Evolutionary conservation across 2,113 vertebrate genomes (phyloP).

Genomic region (Gavialis gangeticus): DNA sequence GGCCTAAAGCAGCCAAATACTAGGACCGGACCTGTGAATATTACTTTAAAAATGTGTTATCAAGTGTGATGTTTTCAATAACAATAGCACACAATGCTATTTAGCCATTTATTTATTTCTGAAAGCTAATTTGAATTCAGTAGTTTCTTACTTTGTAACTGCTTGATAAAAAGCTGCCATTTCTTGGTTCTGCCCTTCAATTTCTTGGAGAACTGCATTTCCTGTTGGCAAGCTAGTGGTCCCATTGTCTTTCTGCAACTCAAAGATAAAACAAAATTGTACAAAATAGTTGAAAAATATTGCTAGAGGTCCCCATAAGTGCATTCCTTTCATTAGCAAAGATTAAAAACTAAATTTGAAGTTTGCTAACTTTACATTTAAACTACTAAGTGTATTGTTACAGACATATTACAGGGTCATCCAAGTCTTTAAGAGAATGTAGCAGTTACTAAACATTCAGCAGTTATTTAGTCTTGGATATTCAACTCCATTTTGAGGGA

Average conservation of each 20-base stretch:
- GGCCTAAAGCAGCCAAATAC: background rate
- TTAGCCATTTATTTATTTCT: background rate
- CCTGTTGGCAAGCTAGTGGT: constrained; percentile 81
- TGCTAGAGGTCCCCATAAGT: background rate
- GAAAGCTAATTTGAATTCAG: constrained; percentile 9
- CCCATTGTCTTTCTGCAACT: constrained; percentile 85
- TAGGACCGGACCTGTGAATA: background rate
- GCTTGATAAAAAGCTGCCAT: constrained; percentile 92
- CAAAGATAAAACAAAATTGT: constrained; percentile 58
- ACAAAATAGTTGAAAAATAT: constrained; percentile 6
- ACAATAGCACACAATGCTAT: background rate
- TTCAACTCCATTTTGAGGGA: background rate
- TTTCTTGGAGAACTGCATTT: constrained; percentile 82
- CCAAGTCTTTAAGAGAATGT: background rate
- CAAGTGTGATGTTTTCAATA: background rate
- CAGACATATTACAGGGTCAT: too few species aligned
- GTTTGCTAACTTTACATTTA: too few species aligned
- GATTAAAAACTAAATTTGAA: too few species aligned
- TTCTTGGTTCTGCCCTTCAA: constrained; percentile 90
- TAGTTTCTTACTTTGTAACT: constrained; percentile 85
- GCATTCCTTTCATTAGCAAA: too few species aligned
- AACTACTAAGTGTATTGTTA: too few species aligned
- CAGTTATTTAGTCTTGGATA: background rate
- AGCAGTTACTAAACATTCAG: background rate
- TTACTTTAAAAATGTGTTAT: background rate